Conservation (phyloP, 1,140 invertebrate species). For the Melitaea cinxia region DNA sequence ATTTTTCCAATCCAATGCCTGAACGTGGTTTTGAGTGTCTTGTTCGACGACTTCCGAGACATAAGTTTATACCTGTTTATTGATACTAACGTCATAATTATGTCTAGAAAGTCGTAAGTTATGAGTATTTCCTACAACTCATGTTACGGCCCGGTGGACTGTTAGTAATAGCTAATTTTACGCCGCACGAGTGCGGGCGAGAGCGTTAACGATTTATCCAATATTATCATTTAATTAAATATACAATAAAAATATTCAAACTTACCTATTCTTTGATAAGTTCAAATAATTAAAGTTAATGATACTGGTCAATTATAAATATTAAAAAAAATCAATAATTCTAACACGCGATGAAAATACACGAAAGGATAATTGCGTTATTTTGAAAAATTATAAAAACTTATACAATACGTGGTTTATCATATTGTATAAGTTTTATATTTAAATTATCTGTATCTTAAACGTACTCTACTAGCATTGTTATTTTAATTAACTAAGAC, state of each 20-base stretch:
- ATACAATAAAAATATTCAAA: not conserved
- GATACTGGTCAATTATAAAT: no score
- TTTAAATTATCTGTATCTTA: not conserved
- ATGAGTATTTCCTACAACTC: conserved; percentile 32
- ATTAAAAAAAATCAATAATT: not conserved
- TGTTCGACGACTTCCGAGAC: conserved; percentile 38
- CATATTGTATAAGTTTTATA: no score
- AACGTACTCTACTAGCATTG: not conserved
- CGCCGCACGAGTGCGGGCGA: conserved; percentile 43
- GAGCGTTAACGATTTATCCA: not conserved
- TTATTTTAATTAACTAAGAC: not conserved
- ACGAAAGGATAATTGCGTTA: no score
- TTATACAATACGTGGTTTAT: no score
- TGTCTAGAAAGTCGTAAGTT: conserved; percentile 43
- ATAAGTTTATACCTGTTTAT: conserved; percentile 23
- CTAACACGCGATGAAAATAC: conserved; percentile 5
- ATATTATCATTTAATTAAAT: not conserved
- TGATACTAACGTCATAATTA: conserved; percentile 7
- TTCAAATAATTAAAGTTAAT: no score
- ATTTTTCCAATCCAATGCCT: conserved; percentile 38
- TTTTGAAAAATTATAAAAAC: no score
- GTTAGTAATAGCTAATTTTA: conserved; percentile 10
- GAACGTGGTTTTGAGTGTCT: conserved; percentile 35
- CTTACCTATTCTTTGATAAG: no score
- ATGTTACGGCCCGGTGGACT: conserved; percentile 46